Percentiles rank a stretch among this genome's conserved stretches.
phyloP scores from a whole-genome alignment of 2,797 vertebrate species.

The Pangasius djambal region DNA sequence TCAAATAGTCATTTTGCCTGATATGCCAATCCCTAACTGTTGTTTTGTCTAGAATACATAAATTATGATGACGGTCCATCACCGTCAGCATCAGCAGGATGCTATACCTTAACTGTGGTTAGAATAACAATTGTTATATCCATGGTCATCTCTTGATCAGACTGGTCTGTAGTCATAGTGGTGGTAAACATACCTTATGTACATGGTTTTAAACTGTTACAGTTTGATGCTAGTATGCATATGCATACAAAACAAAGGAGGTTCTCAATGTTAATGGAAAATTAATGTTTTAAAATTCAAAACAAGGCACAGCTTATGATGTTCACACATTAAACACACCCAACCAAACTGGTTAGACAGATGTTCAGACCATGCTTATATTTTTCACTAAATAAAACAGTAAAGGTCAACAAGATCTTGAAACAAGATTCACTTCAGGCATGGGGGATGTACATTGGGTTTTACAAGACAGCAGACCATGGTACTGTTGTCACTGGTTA shows the following conservation, averaged over 20 bases:
- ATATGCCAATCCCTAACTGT: background rate
- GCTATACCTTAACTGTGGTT: background rate
- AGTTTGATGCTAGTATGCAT: background rate
- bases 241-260: background rate
- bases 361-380: background rate
- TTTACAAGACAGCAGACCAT: background rate
- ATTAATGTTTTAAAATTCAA: too few species aligned
- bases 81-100: background rate
- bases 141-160: background rate
- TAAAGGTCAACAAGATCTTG: background rate
- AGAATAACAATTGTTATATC: background rate
- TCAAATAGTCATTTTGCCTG: background rate
- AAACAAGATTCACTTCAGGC: background rate
- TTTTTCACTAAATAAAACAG: background rate
- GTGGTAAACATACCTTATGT: background rate
- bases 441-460: background rate
- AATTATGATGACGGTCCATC: background rate
- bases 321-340: background rate
- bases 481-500: background rate
- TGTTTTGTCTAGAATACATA: background rate
- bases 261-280: background rate
- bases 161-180: background rate
- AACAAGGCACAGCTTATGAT: background rate
- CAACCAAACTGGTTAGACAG: slow-evolving; percentile 7
- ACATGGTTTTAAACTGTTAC: background rate